Conservation (phyloP, 2,888 invertebrate species). For the Cataglyphis altisquamis region DNA sequence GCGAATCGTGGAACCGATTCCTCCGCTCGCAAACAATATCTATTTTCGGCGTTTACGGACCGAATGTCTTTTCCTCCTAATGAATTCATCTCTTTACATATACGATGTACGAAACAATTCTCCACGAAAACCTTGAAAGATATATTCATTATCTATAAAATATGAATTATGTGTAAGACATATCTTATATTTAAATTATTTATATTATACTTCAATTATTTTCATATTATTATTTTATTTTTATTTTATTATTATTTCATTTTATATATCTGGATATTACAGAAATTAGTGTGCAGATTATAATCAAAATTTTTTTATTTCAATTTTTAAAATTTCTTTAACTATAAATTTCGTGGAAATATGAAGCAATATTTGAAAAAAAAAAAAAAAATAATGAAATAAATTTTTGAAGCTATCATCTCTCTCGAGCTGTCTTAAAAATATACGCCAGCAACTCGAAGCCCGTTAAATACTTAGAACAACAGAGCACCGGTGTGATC, state of each 20-base stretch:
- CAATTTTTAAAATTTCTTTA: neutral
- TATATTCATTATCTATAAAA: neutral
- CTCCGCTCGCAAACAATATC: conserved; percentile 45
- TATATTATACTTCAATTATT: too few relatives aligned
- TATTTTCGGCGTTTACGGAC: conserved; percentile 26
- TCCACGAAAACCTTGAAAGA: neutral
- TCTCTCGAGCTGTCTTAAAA: neutral
- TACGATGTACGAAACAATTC: neutral
- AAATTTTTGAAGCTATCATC: neutral
- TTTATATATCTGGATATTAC: neutral
- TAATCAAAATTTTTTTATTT: neutral
- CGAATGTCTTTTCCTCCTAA: conserved; percentile 22
- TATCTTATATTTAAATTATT: neutral
- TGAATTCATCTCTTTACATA: conserved; percentile 8
- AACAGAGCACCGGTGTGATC: conserved; percentile 44
- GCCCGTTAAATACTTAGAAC: conserved; percentile 52
- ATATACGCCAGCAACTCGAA: conserved; percentile 16
- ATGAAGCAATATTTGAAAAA: neutral
- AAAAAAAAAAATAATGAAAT: neutral
- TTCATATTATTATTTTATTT: neutral
- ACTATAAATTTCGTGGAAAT: neutral
- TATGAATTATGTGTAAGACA: neutral
- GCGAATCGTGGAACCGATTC: conserved; percentile 72
- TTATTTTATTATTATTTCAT: neutral
- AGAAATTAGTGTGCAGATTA: neutral